A percentile compares a stretch with the other conserved stretches of the same genome.
These are phyloP conservation scores for Corythoichthys intestinalis DNA, from an alignment of 2,113 vertebrate genomes.

Conservation along the genomic window DNA sequence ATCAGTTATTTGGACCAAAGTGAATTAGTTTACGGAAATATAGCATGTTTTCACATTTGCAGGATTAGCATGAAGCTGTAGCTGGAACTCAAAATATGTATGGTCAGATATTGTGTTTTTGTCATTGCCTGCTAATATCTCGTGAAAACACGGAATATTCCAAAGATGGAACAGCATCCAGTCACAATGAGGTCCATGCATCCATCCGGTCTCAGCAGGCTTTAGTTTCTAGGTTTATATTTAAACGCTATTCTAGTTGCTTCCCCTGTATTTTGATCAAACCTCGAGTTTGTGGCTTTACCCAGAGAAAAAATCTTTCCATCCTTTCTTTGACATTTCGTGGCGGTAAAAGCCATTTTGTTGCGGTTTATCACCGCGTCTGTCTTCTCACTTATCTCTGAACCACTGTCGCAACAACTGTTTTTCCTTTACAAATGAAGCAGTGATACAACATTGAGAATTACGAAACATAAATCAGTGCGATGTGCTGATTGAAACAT, in stretches of 20 bases:
- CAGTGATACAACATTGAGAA: constrained; percentile 18
- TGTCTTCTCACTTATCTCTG: background rate
- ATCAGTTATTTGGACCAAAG: too few relatives aligned
- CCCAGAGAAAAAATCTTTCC: constrained; percentile 1
- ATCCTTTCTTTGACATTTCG: constrained; percentile 2
- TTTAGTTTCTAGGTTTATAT: background rate
- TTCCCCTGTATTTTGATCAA: constrained; percentile 5
- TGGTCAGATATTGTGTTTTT: background rate
- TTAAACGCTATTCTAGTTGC: constrained; percentile 4
- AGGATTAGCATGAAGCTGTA: too few relatives aligned
- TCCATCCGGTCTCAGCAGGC: constrained; percentile 2
- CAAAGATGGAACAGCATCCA: background rate
- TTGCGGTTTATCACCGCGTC: background rate
- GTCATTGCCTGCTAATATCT: background rate
- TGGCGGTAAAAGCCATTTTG: background rate
- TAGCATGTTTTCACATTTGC: too few relatives aligned
- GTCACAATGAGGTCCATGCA: background rate
- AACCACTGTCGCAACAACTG: constrained; percentile 10
- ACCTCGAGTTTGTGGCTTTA: constrained; percentile 2
- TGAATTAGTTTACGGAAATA: background rate
- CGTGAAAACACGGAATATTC: background rate
- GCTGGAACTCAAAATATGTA: too few relatives aligned
- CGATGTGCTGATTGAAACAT: constrained; percentile 1
- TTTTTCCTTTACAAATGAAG: constrained; percentile 21
- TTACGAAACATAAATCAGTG: constrained; percentile 2